These are phyloP conservation scores for Hemibagrus guttatus DNA, from an alignment of 2,797 vertebrate species.

Conservation along the genomic window DNA sequence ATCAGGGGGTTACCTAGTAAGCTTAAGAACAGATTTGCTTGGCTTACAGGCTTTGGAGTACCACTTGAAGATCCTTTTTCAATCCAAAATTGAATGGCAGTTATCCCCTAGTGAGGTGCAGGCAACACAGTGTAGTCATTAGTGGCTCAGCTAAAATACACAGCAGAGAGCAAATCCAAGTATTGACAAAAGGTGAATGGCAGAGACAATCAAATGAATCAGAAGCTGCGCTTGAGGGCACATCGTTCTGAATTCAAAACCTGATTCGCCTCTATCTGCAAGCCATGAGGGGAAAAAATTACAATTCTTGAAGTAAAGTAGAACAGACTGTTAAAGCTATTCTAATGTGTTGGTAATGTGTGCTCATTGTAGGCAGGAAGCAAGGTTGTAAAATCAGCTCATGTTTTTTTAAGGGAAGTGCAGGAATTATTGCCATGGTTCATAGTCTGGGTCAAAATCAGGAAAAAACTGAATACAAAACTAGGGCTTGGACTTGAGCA, in stretches of 20 bases:
- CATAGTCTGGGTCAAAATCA: not conserved
- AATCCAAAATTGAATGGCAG: slow-evolving; percentile 43
- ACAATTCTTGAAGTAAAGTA: not conserved
- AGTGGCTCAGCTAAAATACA: slow-evolving; percentile 46
- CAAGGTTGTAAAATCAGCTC: not conserved
- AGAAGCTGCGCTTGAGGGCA: not conserved
- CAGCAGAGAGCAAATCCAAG: slow-evolving; percentile 52
- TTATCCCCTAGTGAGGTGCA: slow-evolving; percentile 37
- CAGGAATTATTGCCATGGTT: not conserved
- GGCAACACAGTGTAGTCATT: slow-evolving; percentile 55
- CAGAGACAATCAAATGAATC: slow-evolving; percentile 48
- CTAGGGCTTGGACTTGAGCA: not conserved
- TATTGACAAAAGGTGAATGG: slow-evolving; percentile 45
- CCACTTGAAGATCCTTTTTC: slow-evolving; percentile 36
- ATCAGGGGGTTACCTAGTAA: slow-evolving; percentile 39
- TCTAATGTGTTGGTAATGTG: not conserved
- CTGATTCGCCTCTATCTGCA: slow-evolving; percentile 18
- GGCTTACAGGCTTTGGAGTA: slow-evolving; percentile 37
- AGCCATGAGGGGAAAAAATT: not conserved
- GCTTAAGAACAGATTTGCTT: slow-evolving; percentile 46
- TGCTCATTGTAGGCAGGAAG: too few relatives aligned
- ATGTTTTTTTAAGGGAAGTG: not conserved
- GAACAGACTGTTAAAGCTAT: not conserved
- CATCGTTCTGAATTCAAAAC: slow-evolving; percentile 32
- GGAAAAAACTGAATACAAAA: not conserved